Evolutionary conservation across 2,113 vertebrate genomes (phyloP).

Genomic region (Pholis gunnellus): DNA sequence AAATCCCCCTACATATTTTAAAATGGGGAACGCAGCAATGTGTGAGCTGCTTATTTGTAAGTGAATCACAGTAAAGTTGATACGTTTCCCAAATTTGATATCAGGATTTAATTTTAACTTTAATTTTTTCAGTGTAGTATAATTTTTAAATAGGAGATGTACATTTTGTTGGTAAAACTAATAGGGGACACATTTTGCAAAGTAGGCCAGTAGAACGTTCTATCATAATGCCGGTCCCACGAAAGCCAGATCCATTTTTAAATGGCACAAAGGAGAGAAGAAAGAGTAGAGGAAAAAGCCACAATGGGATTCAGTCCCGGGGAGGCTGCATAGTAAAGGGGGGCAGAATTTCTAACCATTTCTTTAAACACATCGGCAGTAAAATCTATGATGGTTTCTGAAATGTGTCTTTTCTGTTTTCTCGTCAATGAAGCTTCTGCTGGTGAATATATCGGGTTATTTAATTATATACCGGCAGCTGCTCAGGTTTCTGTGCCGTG

Average conservation of each 20-base stretch:
- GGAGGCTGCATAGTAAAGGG: neutral
- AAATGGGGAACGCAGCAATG: neutral
- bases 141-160: neutral
- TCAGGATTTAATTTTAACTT: neutral
- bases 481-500: neutral
- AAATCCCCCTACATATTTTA: neutral
- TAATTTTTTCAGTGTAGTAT: neutral
- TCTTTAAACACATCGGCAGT: neutral
- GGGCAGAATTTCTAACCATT: neutral
- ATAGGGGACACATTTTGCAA: neutral
- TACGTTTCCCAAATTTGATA: neutral
- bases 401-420: neutral
- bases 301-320: constrained; percentile 2
- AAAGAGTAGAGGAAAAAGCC: neutral
- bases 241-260: constrained; percentile 13
- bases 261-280: constrained; percentile 10
- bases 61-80: neutral
- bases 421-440: neutral
- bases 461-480: neutral
- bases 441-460: neutral
- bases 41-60: neutral
- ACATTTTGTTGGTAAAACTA: neutral
- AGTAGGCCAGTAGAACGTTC: neutral
- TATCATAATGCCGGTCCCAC: neutral
- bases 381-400: neutral